Base-by-base conservation (phyloP, 2,888 invertebrate species). In the Pheosia gnoma region DNA sequence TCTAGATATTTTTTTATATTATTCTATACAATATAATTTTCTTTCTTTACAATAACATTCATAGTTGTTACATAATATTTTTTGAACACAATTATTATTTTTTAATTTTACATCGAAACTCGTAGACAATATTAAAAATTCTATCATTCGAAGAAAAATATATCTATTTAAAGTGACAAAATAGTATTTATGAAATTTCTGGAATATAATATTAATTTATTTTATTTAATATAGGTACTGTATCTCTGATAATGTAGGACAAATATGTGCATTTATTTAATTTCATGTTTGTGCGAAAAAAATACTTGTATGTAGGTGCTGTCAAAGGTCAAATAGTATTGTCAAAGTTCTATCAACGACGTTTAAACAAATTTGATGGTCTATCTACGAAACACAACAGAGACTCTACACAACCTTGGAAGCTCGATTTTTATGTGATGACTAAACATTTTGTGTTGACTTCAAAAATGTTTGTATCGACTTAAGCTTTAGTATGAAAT, bases 261-360 rank as follows among this genome's bases (percentile, higher is more conserved):
- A 80, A 82, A 82, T 82, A 78, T 77, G 72, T 72, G 69, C 7
- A 75, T 71, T 73, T 71, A 70, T 74, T 72, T 70, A 66, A 53
- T 70, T 60, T 62, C 59, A 67, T 61, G 65, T 90, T 93, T 93
- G 93, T 92, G 92, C 93, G 90, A 72, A 70, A 65, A 87, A 84
- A 87, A 80, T 78, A 79, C 71, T 76, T 75, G 62, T 67, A 78
- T 71, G 73, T 81, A 76, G 72, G 49, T 43, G 9, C 8, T 89
- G 90, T 91, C 89, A 90, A 88, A 83, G 82, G 81, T 88, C 82
- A 86, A 84, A 82, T 73, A 84, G 87, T 91, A 90, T 92, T 91
- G 93, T 92, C 92, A 90, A 90, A 80, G 77, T 76, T 82, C 75
- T 78, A 78, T 83, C 80, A 85, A 88, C 80, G 84, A 79, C 70